Base-by-base conservation (phyloP, 23 tunicate species). In the Ciona savignyi region DNA sequence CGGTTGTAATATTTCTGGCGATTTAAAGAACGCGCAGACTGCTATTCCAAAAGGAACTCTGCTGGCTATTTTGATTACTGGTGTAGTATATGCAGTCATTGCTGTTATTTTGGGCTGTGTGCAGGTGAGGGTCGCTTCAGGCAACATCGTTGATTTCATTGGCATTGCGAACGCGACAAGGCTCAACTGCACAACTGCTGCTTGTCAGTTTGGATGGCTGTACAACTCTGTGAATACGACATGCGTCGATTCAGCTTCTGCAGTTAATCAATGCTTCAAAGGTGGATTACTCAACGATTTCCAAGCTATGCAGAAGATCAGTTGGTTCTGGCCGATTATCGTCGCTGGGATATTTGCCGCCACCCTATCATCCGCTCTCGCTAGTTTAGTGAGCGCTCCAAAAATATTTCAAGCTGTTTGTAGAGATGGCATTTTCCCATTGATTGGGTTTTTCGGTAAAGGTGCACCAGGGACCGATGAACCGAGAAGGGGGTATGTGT, bases 41-140 rank as follows among this genome's bases (percentile, higher is more conserved):
- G 99, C 99, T 1, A 94, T 94, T 70, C 99, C 99, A 0, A 94
- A 94, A 66, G 99, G 95, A 3, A 94, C 95, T 0, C 77, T 94
- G 22, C 65, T 91, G 2, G 99, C 99, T 15, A 95, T 95, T 74
- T 35, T 56, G 25, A 78, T 95, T 20, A 88, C 99, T 21, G 63
- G 89, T 32, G 33, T 78, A 0, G 88, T 77, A 6, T 95, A 95
- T 70, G 74, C 75, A 32, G 24, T 83, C 15, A 42, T 95, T 62
- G 83, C 87, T 15, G 80, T 95, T 0, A 75, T 95, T 3, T 26
- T 95, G 4, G 99, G 99, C 0, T 51, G 78, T 61, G 77, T 80
- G 33, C 79, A 83, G 72, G 86, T 90, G 9, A 72, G 96, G 9
- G 64, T 66, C 31, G 99, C 99, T 34, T 72, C 99, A 25, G 99